Evolutionary conservation across 2,113 vertebrate species (phyloP), one percentile per base, ranked within the genome.

Genomic region (Isurus oxyrinchus): DNA sequence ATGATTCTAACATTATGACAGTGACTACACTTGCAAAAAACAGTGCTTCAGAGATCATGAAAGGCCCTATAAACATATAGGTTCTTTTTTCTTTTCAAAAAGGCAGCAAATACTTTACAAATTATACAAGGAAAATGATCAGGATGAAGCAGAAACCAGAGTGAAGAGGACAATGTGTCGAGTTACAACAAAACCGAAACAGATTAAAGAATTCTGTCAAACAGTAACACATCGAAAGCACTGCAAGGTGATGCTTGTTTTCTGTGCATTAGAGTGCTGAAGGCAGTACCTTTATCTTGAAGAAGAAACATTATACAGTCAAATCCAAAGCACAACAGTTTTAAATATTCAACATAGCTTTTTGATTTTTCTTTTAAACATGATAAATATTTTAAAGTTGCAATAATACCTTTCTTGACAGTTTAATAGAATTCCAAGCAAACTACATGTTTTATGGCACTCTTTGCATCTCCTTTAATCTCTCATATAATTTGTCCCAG

Each of bases 381-480:
- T 95, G 66, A 95, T 95, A 72, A 95, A 95, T 95, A 95, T 72
- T 95, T 95, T 95, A 53, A 72, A 53, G 49, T 53, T 95, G 66
- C 66, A 53, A 69, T 95, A 49, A 95, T 72, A 21, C 66, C 63
- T 31, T 95, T 49, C 66, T 44, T 49, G 8, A 53, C 23, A 95
- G 4, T 95, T 69, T 72, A 72, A 95, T 69, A 72, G 94, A 69
- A 72, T 53, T 95, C 44, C 94, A 69, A 95, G 94, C 66, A 95
- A 95, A 53, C 44, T 40, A 95, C 27, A 72, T 25, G 31, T 49
- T 95, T 53, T 72, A 95, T 72, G 66, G n/a, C 66, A 72, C 66
- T 72, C 66, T 72, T 53, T 72, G 94, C 72, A 95, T 69, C 5
- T 49, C 44, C 94, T 14, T 72, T 95, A 27, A 72, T 72, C 94